Conservation (phyloP, 2,113 vertebrate species). For the Ramphastos sulfuratus region DNA sequence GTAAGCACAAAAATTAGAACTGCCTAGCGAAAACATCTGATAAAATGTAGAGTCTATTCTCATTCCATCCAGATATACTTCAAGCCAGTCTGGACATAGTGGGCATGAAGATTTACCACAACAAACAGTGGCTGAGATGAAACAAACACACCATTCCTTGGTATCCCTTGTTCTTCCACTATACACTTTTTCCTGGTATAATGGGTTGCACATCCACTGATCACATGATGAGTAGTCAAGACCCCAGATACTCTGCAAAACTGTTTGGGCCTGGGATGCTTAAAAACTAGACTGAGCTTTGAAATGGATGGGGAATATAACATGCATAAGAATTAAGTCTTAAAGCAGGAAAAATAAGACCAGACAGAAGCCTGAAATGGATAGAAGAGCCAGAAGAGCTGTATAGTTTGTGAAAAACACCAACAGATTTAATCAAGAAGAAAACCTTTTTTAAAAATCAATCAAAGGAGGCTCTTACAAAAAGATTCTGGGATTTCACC, state of each 20-base stretch:
- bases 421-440: neutral
- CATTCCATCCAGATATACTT: neutral
- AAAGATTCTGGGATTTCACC: neutral
- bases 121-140: neutral
- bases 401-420: neutral
- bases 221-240: accelerated
- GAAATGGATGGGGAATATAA: neutral
- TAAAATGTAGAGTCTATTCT: neutral
- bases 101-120: neutral
- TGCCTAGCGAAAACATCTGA: neutral
- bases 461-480: neutral
- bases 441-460: neutral
- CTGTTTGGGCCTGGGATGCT: neutral
- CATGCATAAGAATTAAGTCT: neutral
- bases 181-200: accelerated
- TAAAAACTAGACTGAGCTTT: neutral
- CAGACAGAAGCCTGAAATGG: neutral
- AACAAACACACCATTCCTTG: neutral
- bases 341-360: neutral
- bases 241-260: neutral
- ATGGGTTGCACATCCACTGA: neutral
- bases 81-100: neutral
- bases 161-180: accelerated
- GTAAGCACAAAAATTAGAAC: neutral
- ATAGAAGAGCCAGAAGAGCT: neutral